Percentiles rank a stretch among this genome's conserved stretches.
phyloP scores from a whole-genome alignment of 2,888 invertebrate species.

The Oscheius sp. region DNA sequence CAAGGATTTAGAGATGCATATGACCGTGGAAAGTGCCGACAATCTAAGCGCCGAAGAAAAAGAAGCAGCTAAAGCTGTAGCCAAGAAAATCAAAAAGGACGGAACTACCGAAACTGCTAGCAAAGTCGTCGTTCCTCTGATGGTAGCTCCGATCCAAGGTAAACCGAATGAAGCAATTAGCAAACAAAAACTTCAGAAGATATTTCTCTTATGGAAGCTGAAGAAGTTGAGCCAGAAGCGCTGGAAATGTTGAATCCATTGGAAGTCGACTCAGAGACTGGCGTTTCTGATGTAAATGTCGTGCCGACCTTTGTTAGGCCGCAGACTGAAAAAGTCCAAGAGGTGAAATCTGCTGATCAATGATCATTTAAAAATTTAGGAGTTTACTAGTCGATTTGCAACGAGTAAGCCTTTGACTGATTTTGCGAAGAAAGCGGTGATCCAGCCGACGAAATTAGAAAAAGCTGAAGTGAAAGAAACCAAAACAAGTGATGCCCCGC shows the following conservation, averaged over 20 bases:
- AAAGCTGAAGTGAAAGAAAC: conserved; percentile 48
- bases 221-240: not conserved
- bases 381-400: conserved; percentile 45
- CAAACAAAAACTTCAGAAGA: not conserved
- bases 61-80: conserved; percentile 6
- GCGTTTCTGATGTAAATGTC: conserved; percentile 38
- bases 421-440: conserved; percentile 64
- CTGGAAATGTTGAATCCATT: not conserved
- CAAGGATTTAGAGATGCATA: conserved; percentile 19
- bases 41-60: not conserved
- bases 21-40: not conserved
- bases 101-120: conserved; percentile 16
- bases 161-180: not conserved
- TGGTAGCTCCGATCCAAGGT: conserved; percentile 16
- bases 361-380: conserved; percentile 33
- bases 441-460: conserved; percentile 60
- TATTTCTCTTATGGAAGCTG: not conserved
- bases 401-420: conserved; percentile 57
- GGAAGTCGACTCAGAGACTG: conserved; percentile 5
- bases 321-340: conserved; percentile 41
- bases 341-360: conserved; percentile 21
- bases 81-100: conserved; percentile 27
- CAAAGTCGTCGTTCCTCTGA: conserved; percentile 2
- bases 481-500: conserved; percentile 31
- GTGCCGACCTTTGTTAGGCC: conserved; percentile 54